A percentile compares a stretch with the other conserved stretches of the same genome.
These are phyloP conservation scores for Smutsia temminckii DNA, from an alignment of 2,797 vertebrate genomes.

Conservation along the genomic window DNA sequence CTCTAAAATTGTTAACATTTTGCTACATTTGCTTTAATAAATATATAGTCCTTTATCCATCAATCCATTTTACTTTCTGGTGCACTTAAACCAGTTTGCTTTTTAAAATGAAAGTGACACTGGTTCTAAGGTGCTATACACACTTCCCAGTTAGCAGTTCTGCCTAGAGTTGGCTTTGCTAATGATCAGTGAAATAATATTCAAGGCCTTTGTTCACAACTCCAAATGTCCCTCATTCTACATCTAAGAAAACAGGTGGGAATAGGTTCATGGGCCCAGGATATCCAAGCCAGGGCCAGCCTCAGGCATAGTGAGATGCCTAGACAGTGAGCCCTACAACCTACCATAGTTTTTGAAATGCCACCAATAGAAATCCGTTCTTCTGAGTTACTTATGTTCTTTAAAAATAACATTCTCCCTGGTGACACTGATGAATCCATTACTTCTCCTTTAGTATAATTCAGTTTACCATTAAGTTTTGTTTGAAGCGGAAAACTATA, in stretches of 20 bases:
- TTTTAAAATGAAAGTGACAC: slow-evolving; percentile 11
- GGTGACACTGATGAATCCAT: neutral
- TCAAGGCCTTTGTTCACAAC: neutral
- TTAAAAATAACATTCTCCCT: slow-evolving; percentile 11
- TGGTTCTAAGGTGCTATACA: neutral
- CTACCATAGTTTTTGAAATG: neutral
- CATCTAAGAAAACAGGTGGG: neutral
- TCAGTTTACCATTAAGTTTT: neutral
- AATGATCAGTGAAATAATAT: neutral
- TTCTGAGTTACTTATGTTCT: neutral
- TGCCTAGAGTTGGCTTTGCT: neutral
- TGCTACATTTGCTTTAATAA: neutral
- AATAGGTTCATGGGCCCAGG: neutral
- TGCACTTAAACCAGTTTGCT: neutral
- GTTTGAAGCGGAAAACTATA: neutral
- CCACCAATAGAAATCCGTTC: neutral
- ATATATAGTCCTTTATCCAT: neutral
- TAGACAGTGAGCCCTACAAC: rapidly evolving
- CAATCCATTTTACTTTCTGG: neutral
- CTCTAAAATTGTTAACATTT: neutral
- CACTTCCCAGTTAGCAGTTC: neutral
- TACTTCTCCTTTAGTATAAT: neutral
- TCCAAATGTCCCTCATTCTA: neutral
- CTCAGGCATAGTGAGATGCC: neutral
- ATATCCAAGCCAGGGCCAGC: neutral